Evolutionary conservation across 2,888 invertebrate genomes (phyloP).

Genomic region (Athalia circularis): DNA sequence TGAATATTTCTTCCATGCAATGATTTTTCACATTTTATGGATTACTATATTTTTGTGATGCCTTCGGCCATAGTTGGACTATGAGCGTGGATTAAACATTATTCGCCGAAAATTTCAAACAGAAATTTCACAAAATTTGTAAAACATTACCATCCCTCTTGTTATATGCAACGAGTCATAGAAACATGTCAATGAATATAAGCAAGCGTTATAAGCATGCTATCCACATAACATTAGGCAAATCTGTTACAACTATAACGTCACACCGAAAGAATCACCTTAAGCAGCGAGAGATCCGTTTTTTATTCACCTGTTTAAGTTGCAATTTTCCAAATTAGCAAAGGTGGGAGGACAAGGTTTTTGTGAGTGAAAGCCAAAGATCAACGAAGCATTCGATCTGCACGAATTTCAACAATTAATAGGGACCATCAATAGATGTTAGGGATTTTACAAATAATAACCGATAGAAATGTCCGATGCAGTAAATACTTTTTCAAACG

Average conservation of each 20-base stretch:
- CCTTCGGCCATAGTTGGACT: too few relatives aligned
- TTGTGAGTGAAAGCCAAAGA: not conserved
- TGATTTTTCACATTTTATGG: too few relatives aligned
- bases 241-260: not conserved
- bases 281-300: not conserved
- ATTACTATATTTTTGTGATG: too few relatives aligned
- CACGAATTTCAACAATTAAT: conserved; percentile 15
- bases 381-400: not conserved
- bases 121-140: too few relatives aligned
- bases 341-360: not conserved
- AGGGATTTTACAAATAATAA: not conserved
- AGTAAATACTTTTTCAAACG: not conserved
- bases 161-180: not conserved
- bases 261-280: not conserved
- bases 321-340: not conserved
- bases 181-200: not conserved
- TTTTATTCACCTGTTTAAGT: not conserved
- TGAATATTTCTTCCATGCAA: not conserved
- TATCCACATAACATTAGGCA: not conserved
- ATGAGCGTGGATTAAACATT: too few relatives aligned
- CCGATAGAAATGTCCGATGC: not conserved
- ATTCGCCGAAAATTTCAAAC: not conserved
- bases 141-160: not conserved
- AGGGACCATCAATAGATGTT: conserved; percentile 6
- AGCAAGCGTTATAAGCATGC: not conserved